Evolutionary conservation across 2,797 vertebrate genomes (phyloP), one percentile per base, ranked within the genome.

Genomic region (Acipenser ruthenus): DNA sequence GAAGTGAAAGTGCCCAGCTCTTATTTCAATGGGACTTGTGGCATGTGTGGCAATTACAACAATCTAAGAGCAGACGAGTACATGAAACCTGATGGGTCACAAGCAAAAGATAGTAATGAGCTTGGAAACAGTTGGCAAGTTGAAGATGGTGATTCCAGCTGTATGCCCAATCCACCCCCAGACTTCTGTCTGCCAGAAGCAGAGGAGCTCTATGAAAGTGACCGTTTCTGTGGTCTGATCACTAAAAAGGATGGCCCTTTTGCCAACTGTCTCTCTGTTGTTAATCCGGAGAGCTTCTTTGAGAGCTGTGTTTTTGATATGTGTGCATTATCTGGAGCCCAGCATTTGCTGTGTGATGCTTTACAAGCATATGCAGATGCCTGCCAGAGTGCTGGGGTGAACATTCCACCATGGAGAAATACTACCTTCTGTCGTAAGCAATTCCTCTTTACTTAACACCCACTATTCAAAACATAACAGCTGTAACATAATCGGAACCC

Each of bases 21-120:
- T 11, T 93, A 89, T 73, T 88, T 85, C 6, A 69, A 82, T 71
- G 77, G 83, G 71, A 85, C 90, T 47, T 95, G 93, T 4, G 93
- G 93, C 73, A 81, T 93, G 76, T 94, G 92, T 37, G 92, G 93
- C 18, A 95, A 93, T 81, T 95, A 90, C 62, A 93, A 93, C 78
- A 70, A 66, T 64, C 53, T 63, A 11, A 67, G 6, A 63, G 73
- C 70, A 8, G 92, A 95, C 6, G 92, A 94, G 49, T 80, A 80
- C 72, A 75, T 50, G 68, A 84, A 77, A 76, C 80, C 84, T 1
- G 72, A 88, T 0, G 84, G 83, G 13, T 74, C 79, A 60, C 74
- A 70, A 55, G 81, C 87, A 0, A 5, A 63, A 4, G 63, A 79
- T 13, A 66, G 77, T 10, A 78, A 78, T 6, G 72, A 65, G 6